Conservation (phyloP, 1,140 invertebrate genomes). For the Acyrthosiphon pisum region DNA sequence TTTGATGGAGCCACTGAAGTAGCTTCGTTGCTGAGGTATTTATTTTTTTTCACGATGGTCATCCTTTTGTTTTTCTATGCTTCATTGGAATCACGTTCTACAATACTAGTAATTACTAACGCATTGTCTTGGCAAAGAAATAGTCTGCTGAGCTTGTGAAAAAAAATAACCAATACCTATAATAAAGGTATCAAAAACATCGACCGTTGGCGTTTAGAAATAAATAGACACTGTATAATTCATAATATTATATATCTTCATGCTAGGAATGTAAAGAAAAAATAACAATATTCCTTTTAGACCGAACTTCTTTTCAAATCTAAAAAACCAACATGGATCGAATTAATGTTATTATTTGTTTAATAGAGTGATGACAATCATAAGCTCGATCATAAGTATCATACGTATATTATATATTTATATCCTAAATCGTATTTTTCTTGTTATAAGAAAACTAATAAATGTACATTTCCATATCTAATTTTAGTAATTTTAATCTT, state of each 20-base stretch:
- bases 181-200: constrained; percentile 30
- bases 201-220: neutral
- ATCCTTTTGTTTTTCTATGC: constrained; percentile 42
- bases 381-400: neutral
- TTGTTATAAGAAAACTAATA: neutral
- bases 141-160: constrained; percentile 11
- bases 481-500: neutral
- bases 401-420: neutral
- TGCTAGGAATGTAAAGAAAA: neutral
- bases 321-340: neutral
- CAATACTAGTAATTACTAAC: constrained; percentile 48
- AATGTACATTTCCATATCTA: neutral
- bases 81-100: constrained; percentile 39
- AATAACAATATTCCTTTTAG: neutral
- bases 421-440: neutral
- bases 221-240: neutral
- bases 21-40: neutral
- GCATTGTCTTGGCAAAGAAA: constrained; percentile 33
- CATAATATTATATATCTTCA: neutral
- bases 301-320: neutral
- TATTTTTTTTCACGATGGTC: constrained; percentile 26
- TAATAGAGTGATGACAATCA: neutral
- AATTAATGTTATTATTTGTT: neutral
- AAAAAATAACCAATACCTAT: neutral
- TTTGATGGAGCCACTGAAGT: constrained; percentile 31